Evolutionary conservation across 1,140 invertebrate species (phyloP).

Genomic region (Panagrolaimus sp.): DNA sequence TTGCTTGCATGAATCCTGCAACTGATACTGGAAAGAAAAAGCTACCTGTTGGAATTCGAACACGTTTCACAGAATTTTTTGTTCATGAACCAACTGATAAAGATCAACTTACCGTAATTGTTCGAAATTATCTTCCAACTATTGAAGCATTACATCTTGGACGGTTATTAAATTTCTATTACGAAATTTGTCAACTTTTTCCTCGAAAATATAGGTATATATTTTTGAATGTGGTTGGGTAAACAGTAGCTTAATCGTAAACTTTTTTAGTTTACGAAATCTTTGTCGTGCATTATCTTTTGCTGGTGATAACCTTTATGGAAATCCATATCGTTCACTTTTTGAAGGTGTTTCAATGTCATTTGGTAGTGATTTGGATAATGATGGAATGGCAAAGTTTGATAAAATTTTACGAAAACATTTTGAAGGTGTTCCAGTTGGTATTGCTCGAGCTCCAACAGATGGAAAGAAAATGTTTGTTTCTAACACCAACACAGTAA

Average conservation of each 20-base stretch:
- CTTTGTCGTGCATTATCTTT: slow-evolving; percentile 81
- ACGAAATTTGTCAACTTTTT: slow-evolving; percentile 69
- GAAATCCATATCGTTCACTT: slow-evolving; percentile 72
- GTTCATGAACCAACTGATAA: slow-evolving; percentile 79
- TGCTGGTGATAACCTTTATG: slow-evolving; percentile 75
- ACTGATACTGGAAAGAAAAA: slow-evolving; percentile 98
- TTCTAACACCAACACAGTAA: no score
- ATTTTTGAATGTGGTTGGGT: neutral
- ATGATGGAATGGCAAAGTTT: slow-evolving; percentile 71
- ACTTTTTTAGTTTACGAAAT: slow-evolving; percentile 78
- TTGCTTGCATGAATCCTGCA: slow-evolving; percentile 99
- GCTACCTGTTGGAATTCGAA: slow-evolving; percentile 80
- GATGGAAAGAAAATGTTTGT: slow-evolving; percentile 60
- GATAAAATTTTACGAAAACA: slow-evolving; percentile 65
- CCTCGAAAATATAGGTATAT: slow-evolving; percentile 67
- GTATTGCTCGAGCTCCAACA: slow-evolving; percentile 67
- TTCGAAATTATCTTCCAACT: slow-evolving; percentile 76
- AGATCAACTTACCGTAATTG: slow-evolving; percentile 73
- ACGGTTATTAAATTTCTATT: slow-evolving; percentile 80
- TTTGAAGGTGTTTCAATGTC: slow-evolving; percentile 89
- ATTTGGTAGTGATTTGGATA: slow-evolving; percentile 87
- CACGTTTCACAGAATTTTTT: slow-evolving; percentile 90
- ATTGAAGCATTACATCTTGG: slow-evolving; percentile 65
- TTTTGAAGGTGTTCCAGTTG: slow-evolving; percentile 57
- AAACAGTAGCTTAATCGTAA: neutral